Base-by-base conservation (phyloP, 2,797 vertebrate species). In the Eleutherodactylus coqui region DNA sequence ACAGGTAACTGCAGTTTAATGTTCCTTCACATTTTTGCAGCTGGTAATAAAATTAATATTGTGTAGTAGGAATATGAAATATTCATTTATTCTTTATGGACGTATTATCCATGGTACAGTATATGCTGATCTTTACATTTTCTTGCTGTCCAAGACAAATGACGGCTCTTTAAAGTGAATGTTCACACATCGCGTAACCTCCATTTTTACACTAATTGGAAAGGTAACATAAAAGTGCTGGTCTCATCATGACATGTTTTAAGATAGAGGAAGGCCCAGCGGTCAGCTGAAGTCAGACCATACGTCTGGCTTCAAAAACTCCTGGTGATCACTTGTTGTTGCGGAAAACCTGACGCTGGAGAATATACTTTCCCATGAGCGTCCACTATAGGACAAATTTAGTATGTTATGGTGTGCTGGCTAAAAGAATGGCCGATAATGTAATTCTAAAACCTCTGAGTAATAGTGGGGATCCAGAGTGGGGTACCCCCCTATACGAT, bases 1-100 rank as follows among this genome's bases (percentile, higher is more conserved):
- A 45, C 47, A 43, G 60, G 73, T 79, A 62, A 60, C 34, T 64
- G 58, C 13, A 21, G 41, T 41, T 64, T 79, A 64, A 79, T 75
- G 73, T 51, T 51, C 73, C 73, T 51, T 51, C 73, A 75, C 45
- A 75, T 75, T 75, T 49, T 75, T 49, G 73, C 73, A 49, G 27
- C 73, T 34, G 34, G 73, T 75, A 75, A 75, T 75, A 75, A 75
- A 75, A 51, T 75, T 49, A 51, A 75, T 75, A 75, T 21, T 75
- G 73, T 72, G 69, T 72, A 72, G 69, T 72, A 72, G 69, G 21
- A 51, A 75, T 32, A 6, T 51, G 45, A 75, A 51, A 49, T 49
- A 75, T 75, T 32, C 73, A 75, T 78, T 43, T 72, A 67, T 69
- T 78, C 58, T 78, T 78, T 78, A 58, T 55, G 51, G 45, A 10